These are phyloP conservation scores for Cantharis nigra DNA, from an alignment of 2,888 invertebrate species.

Conservation along the genomic window DNA sequence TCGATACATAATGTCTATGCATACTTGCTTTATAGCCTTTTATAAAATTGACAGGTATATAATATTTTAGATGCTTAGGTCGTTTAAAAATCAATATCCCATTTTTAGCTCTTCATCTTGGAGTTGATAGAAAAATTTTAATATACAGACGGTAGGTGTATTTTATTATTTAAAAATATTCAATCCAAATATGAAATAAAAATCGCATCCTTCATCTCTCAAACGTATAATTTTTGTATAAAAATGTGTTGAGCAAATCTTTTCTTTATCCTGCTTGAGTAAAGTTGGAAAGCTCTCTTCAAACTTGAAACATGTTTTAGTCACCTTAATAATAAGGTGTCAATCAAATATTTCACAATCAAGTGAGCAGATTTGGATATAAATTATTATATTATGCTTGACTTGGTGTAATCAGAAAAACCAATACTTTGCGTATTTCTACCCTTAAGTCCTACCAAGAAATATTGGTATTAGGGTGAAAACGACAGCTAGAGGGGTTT, in stretches of 20 bases:
- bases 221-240: background rate
- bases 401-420: background rate
- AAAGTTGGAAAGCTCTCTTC: background rate
- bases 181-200: background rate
- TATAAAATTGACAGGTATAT: background rate
- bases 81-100: background rate
- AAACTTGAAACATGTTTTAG: background rate
- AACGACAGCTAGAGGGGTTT: conserved; percentile 3
- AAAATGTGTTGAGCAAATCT: background rate
- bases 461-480: conserved; percentile 10
- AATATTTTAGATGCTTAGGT: background rate
- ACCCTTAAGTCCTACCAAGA: conserved; percentile 5
- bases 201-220: background rate
- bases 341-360: background rate
- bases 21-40: background rate
- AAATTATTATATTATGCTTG: background rate
- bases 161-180: background rate
- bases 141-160: background rate
- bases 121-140: background rate
- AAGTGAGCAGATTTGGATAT: background rate
- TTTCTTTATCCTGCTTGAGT: background rate
- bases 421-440: background rate
- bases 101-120: background rate
- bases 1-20: background rate
- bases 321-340: background rate